phyloP scores from a whole-genome alignment of 1,140 invertebrate species.

The Papilio polytes region DNA sequence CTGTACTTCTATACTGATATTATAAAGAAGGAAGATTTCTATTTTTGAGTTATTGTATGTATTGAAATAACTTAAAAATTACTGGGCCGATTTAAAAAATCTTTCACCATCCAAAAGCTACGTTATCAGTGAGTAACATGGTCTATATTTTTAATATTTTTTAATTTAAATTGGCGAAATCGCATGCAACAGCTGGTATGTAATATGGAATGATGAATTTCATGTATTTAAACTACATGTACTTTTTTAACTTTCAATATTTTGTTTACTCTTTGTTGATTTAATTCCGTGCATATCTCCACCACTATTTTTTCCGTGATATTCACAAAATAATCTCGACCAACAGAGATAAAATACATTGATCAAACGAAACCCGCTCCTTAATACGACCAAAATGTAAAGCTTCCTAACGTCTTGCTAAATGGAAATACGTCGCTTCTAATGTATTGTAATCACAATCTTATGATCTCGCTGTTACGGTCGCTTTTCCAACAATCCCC shows the following conservation, averaged over 20 bases:
- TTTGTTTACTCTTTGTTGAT: neutral
- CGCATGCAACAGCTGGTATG: too few species aligned
- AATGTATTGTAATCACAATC: slow-evolving; percentile 46
- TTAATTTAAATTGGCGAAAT: too few species aligned
- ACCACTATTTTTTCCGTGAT: slow-evolving; percentile 52
- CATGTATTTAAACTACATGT: too few species aligned
- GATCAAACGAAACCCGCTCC: slow-evolving; percentile 69
- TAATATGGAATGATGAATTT: too few species aligned
- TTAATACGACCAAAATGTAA: slow-evolving; percentile 74
- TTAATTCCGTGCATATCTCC: slow-evolving; percentile 41
- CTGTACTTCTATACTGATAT: too few species aligned
- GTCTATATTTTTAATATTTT: too few species aligned
- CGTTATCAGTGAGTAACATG: too few species aligned
- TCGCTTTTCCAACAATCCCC: slow-evolving; percentile 48
- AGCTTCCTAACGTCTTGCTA: slow-evolving; percentile 63
- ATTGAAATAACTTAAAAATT: too few species aligned
- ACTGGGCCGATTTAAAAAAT: too few species aligned
- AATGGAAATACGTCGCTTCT: slow-evolving; percentile 58
- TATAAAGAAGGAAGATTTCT: too few species aligned
- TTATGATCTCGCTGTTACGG: slow-evolving; percentile 51
- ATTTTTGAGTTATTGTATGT: too few species aligned
- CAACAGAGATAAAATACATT: slow-evolving; percentile 71
- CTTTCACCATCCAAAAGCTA: too few species aligned
- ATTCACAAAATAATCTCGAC: slow-evolving; percentile 63
- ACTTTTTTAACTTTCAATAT: neutral